Evolutionary conservation across 2,888 invertebrate species (phyloP).

Genomic region (Hirudinaria manillensis): DNA sequence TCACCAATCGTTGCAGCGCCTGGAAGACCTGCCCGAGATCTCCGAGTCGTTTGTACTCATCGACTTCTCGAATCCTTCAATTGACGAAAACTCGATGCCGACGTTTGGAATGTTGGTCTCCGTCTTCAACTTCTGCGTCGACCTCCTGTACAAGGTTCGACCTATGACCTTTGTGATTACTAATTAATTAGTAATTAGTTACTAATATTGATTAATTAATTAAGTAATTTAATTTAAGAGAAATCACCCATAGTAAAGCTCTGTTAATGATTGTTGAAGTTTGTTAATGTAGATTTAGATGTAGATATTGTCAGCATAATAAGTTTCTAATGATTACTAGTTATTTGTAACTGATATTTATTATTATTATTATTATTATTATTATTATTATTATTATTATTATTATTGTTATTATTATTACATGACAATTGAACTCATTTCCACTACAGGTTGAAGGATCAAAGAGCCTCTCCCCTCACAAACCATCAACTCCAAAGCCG

Average conservation of each 20-base stretch:
- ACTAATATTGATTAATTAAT: too few species aligned
- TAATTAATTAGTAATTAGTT: too few species aligned
- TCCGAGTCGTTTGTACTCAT: constrained; percentile 3
- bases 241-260: too few species aligned
- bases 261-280: too few species aligned
- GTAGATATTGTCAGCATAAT: too few species aligned
- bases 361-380: too few species aligned
- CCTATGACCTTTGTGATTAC: neutral
- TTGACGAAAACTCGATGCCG: constrained; percentile 7
- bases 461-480: neutral
- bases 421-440: neutral
- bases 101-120: constrained; percentile 13
- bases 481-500: neutral
- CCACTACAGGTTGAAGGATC: neutral
- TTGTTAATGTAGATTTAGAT: too few species aligned
- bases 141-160: constrained; percentile 20
- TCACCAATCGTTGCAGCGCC: neutral
- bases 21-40: constrained; percentile 10
- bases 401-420: neutral
- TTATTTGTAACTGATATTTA: too few species aligned
- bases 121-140: constrained; percentile 20
- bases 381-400: neutral
- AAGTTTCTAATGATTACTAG: too few species aligned
- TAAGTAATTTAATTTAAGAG: too few species aligned
- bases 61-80: constrained; percentile 14